Evolutionary conservation across 2,888 invertebrate genomes (phyloP).

Genomic region (Silvanus unidentatus): DNA sequence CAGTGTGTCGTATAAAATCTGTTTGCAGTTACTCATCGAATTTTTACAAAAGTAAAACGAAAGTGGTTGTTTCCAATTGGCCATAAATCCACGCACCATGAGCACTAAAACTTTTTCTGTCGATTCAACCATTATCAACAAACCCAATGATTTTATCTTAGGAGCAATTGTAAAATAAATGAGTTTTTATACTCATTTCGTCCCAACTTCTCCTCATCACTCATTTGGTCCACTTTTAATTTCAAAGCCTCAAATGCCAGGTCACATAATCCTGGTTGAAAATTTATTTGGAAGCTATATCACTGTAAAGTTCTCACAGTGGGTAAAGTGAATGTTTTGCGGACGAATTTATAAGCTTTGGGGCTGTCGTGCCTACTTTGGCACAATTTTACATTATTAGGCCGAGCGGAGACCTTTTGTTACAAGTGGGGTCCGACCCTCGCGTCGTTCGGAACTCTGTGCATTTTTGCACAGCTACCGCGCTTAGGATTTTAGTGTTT

Average conservation of each 20-base stretch:
- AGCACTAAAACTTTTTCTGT: too few species aligned
- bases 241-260: slow-evolving; percentile 1
- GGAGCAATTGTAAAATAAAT: neutral
- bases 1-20: slow-evolving; percentile 8
- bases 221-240: neutral
- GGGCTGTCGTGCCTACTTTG: too few species aligned
- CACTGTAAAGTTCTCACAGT: slow-evolving; percentile 10
- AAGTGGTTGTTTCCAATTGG: too few species aligned
- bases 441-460: too few species aligned
- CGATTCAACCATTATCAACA: neutral
- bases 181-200: neutral
- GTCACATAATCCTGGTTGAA: neutral
- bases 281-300: slow-evolving; percentile 8
- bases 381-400: too few species aligned
- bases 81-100: too few species aligned
- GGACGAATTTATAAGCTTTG: slow-evolving; percentile 11
- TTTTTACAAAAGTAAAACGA: too few species aligned
- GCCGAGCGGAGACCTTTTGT: too few species aligned
- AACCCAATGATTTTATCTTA: neutral
- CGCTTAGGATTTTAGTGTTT: too few species aligned
- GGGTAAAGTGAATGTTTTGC: slow-evolving; percentile 12
- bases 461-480: too few species aligned
- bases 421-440: too few species aligned
- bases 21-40: too few species aligned
- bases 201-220: slow-evolving; percentile 1